Evolutionary conservation across 2,113 vertebrate species (phyloP), one percentile per base, ranked within the genome.

Genomic region (Paramisgurnus dabryanus): DNA sequence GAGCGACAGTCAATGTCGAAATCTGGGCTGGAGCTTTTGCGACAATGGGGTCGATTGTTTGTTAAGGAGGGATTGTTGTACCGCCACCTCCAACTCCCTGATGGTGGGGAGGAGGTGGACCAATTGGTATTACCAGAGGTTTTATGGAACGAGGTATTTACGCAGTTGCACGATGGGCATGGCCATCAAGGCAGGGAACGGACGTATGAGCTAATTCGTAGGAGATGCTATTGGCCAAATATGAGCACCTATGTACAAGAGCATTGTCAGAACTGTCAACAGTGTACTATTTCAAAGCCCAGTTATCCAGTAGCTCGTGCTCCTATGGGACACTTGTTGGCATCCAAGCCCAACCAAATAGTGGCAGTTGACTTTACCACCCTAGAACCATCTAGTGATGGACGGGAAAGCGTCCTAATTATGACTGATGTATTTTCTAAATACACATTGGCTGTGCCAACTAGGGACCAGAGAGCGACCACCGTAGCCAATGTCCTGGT

Each of bases 361-460:
- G 34, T 78, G 49, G 65, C 50, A 27, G 50, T 53, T 11, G 50
- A 53, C 50, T 65, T 65, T 4, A 65, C 39, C 39, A 15, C 7
- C 0, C 17, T 69, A 12, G 40, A 69, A 11, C 64, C 67, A 6
- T 27, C 58, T 8, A 69, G 65, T 13, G 55, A 75, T 50, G 41
- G 55, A 41, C 47, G 22, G 49, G 77, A 76, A 47, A 67, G 78
- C 10, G 68, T 84, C n/a, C 49, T 80, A 11, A 74, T 81, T 7
- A 74, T 84, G 1, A 78, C 50, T 1, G 68, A 84, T 41, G 72
- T 78, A 58, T 84, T 78, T 15, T 74, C 84, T 0, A 63, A 79
- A 41, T 83, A 63, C 55, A 78, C 73, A 0, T 61, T 80, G 3
- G 74, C 74, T 8, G 43, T 83, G 10, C 77, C 81, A 5, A 74